Evolutionary conservation across 64 coral and sea anemone species (phyloP).

Genomic region (Exaiptasia diaphana): DNA sequence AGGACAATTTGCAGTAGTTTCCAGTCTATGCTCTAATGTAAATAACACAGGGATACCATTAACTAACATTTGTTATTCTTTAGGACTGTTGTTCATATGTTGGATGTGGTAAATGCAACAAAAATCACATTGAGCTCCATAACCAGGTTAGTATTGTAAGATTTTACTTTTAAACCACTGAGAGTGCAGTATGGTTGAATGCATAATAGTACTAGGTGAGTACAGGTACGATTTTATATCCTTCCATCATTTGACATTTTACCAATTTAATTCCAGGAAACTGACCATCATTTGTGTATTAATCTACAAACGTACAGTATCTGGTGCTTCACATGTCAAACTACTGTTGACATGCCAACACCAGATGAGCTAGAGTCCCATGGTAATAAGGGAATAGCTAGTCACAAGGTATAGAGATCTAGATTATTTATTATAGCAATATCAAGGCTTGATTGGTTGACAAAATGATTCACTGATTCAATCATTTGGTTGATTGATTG

Average conservation of each 20-base stretch:
- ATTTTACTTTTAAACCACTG: background rate
- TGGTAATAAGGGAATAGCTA: background rate
- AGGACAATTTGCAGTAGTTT: too few relatives aligned
- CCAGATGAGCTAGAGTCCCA: background rate
- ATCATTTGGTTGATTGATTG: too few relatives aligned
- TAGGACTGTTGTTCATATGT: constrained; percentile 72
- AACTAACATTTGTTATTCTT: too few relatives aligned
- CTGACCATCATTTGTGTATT: constrained; percentile 78
- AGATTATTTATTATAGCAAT: too few relatives aligned
- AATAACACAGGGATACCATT: too few relatives aligned
- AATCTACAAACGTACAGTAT: constrained; percentile 65
- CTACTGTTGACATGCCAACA: constrained; percentile 68
- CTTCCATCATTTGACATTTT: background rate
- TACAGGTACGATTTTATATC: background rate
- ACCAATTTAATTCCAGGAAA: constrained; percentile 52
- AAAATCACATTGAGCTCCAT: constrained; percentile 72
- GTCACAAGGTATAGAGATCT: too few relatives aligned
- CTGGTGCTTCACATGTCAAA: constrained; percentile 93
- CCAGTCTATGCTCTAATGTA: too few relatives aligned
- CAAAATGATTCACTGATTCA: too few relatives aligned
- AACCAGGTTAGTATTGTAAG: constrained; percentile 35
- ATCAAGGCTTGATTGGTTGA: too few relatives aligned
- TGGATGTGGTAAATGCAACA: constrained; percentile 66
- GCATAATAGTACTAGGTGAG: background rate
- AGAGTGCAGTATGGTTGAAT: background rate